phyloP scores from a whole-genome alignment of 1,140 invertebrate species.

The Drosophila miranda region DNA sequence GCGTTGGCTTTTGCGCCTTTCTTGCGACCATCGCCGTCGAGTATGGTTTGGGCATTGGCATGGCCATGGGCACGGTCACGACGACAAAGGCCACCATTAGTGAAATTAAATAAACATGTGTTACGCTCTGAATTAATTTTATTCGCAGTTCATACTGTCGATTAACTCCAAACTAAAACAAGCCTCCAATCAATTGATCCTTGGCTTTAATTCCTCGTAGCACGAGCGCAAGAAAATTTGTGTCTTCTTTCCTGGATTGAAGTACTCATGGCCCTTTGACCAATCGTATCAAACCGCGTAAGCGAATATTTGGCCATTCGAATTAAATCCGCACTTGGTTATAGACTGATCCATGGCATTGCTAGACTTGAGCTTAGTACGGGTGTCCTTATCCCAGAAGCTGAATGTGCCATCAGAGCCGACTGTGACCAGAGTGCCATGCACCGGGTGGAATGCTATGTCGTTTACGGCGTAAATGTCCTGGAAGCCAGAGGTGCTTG shows the following conservation, averaged over 20 bases:
- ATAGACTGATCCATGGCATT: constrained; percentile 97
- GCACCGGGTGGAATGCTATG: constrained; percentile 98
- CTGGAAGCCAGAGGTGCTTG: constrained; percentile 88
- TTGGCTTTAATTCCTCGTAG: constrained; percentile 96
- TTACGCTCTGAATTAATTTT: constrained; percentile 41
- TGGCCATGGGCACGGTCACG: constrained; percentile 68
- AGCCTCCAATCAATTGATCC: constrained; percentile 75
- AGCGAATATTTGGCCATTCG: constrained; percentile 98
- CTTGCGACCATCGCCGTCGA: constrained; percentile 84
- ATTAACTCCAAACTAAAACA: constrained; percentile 50
- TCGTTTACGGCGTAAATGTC: constrained; percentile 94
- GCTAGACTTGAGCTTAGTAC: constrained; percentile 98
- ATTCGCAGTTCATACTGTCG: constrained; percentile 59
- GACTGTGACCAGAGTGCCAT: constrained; percentile 98
- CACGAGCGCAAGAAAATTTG: constrained; percentile 96
- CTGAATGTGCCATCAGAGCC: constrained; percentile 98
- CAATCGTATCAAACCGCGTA: constrained; percentile 99
- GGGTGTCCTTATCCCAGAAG: constrained; percentile 99
- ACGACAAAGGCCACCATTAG: constrained; percentile 63
- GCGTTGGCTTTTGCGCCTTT: constrained; percentile 85
- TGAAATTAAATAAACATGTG: constrained; percentile 49
- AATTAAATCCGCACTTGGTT: constrained; percentile 96
- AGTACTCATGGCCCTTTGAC: constrained; percentile 97
- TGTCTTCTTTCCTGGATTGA: constrained; percentile 96
- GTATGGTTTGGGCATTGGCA: constrained; percentile 83